Base-by-base conservation (phyloP, 2,888 invertebrate species). In the Torymus tubicola region DNA sequence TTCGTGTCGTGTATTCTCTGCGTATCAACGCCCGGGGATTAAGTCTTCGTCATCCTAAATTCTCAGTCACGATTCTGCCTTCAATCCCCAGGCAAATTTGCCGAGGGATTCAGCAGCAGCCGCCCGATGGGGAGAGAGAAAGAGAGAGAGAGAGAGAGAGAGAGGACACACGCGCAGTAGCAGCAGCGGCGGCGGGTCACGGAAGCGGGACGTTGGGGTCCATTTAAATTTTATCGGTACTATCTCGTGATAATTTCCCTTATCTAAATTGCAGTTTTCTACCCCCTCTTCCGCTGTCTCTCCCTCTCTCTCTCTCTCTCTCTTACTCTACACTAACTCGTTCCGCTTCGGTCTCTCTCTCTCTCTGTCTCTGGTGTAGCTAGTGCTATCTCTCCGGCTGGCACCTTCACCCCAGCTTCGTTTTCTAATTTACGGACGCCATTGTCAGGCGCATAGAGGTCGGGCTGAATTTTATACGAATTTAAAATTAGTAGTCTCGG, bases 201-300 rank as follows among this genome's bases (percentile, higher is more conserved):
- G 31, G 31, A 31, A 18, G 68, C n/a, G 78, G 71, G 52, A 70
- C 72, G 60, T 21, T 14, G 65, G 53, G 78, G 81, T 76, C 80
- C 78, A 81, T 82, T 83, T 81, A 80, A 83, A 83, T 83, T 82
- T 83, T 82, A 83, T 83, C 83, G 79, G 71, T n/a, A 52, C 81
- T 68, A 83, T 83, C 83, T 81, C 81, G 81, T 72, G 84, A 85
- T 85, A 84, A 85, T 85, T 85, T 83, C 83, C 83, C 85, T 84
- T 85, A 85, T 85, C 85, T 85, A 84, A 85, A 85, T 85, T 85
- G 84, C 84, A 84, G 82, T 83, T 84, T 81, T 78, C 81, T 78
- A 57, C 5, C 65, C 61, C 16, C n/a, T n/a, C 67, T 50, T 61
- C 18, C 69, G 21, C n/a, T n/a, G n/a, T n/a, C n/a, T n/a, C n/a